phyloP scores from a whole-genome alignment of 2,888 invertebrate species.

The Nematopogon swammerdamellus region DNA sequence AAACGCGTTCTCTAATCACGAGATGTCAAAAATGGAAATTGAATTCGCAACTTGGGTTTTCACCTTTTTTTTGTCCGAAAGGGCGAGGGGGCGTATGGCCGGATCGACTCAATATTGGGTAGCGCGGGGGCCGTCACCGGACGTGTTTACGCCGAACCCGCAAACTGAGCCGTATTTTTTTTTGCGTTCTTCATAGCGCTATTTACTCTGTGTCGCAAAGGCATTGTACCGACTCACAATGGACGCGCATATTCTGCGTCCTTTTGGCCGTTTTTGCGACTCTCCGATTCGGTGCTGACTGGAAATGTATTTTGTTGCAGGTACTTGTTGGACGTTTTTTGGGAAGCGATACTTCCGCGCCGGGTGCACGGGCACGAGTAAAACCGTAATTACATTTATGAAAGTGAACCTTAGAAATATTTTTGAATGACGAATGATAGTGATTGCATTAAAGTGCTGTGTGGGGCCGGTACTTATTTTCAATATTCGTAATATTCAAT shows the following conservation, averaged over 20 bases:
- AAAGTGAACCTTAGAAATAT: too few species aligned
- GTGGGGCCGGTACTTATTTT: too few species aligned
- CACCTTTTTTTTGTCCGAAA: slow-evolving; percentile 35
- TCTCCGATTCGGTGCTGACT: slow-evolving; percentile 18
- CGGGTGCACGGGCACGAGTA: background rate
- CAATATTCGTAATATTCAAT: too few species aligned
- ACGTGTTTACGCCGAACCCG: slow-evolving; percentile 53
- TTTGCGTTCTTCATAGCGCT: slow-evolving; percentile 49
- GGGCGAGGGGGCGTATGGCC: slow-evolving; percentile 48
- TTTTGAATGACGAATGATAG: too few species aligned
- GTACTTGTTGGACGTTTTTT: slow-evolving; percentile 26
- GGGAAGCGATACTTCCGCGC: slow-evolving; percentile 13
- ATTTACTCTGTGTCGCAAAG: slow-evolving; percentile 53
- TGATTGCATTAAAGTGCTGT: too few species aligned
- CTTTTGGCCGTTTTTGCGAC: slow-evolving; percentile 23
- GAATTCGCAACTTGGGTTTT: slow-evolving; percentile 37
- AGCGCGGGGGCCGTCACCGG: slow-evolving; percentile 21
- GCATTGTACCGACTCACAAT: slow-evolving; percentile 49
- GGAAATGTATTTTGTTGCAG: slow-evolving; percentile 12
- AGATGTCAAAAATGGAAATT: slow-evolving; percentile 54
- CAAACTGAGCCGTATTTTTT: slow-evolving; percentile 31
- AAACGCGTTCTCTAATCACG: slow-evolving; percentile 56
- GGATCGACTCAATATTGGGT: slow-evolving; percentile 54
- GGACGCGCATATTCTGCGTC: slow-evolving; percentile 29
- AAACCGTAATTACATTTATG: too few species aligned